Evolutionary conservation across 2,888 invertebrate species (phyloP).

Genomic region (Ichneumoninae sp.): DNA sequence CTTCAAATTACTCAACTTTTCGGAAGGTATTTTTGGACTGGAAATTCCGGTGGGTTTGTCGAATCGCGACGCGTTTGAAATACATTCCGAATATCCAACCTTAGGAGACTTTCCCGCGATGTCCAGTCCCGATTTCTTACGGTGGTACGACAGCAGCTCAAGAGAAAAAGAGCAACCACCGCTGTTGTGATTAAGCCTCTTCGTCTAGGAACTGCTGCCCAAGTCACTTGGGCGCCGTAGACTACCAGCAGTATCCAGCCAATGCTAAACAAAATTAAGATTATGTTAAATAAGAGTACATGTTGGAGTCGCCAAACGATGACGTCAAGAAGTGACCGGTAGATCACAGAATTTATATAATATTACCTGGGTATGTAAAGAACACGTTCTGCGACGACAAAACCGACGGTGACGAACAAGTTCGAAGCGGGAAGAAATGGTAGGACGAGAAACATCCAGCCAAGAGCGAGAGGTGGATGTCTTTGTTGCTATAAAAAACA

Average conservation of each 20-base stretch:
- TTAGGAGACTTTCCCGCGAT: constrained; percentile 90
- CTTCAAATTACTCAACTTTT: not conserved
- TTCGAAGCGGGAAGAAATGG: constrained; percentile 96
- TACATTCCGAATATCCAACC: constrained; percentile 84
- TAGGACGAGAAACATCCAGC: constrained; percentile 90
- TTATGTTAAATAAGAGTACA: not conserved
- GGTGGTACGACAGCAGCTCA: constrained; percentile 89
- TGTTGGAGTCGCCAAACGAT: not conserved
- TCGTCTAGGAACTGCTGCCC: constrained; percentile 85
- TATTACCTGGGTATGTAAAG: constrained; percentile 93
- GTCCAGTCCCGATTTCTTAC: constrained; percentile 91
- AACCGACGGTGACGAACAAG: constrained; percentile 91
- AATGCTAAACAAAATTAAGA: constrained; percentile 86
- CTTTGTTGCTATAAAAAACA: constrained; percentile 87
- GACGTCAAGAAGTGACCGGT: not conserved
- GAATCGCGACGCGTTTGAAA: not conserved
- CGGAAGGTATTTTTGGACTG: not conserved
- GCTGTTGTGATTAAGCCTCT: constrained; percentile 85
- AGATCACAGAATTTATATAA: not conserved
- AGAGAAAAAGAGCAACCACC: constrained; percentile 86
- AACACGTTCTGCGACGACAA: constrained; percentile 94
- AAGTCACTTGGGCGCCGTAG: constrained; percentile 89
- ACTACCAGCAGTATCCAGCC: constrained; percentile 92
- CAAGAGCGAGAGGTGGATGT: constrained; percentile 89
- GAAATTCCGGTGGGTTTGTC: not conserved